These are phyloP conservation scores for Phylloscopus trochilus DNA, from an alignment of 2,113 vertebrate genomes.

Conservation along the genomic window DNA sequence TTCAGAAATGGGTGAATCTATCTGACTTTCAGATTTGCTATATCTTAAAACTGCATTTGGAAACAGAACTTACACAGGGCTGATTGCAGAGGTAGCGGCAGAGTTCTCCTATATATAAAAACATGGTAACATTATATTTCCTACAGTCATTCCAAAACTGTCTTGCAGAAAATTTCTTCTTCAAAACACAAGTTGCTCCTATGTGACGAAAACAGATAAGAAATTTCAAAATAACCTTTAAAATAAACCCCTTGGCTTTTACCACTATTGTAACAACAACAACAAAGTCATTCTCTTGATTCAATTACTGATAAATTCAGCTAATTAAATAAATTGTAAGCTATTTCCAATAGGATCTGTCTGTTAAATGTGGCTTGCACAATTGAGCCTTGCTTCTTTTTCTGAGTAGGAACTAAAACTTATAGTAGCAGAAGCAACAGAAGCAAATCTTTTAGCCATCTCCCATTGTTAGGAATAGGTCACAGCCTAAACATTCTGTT, in stretches of 20 bases:
- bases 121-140: slow-evolving; percentile 78
- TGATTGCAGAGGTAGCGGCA: slow-evolving; percentile 82
- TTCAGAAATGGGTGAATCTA: background rate
- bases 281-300: background rate
- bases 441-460: background rate
- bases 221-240: background rate
- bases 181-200: slow-evolving; percentile 84
- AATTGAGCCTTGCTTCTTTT: background rate
- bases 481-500: background rate
- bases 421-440: background rate
- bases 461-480: background rate
- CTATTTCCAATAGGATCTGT: background rate
- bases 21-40: background rate
- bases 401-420: background rate
- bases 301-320: background rate
- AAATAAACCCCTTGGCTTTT: background rate
- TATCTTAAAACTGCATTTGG: background rate
- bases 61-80: slow-evolving; percentile 65
- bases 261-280: background rate
- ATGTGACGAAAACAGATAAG: background rate
- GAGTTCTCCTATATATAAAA: slow-evolving; percentile 85
- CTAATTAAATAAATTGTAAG: background rate
- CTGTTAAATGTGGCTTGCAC: background rate
- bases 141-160: slow-evolving; percentile 85
- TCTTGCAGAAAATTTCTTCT: slow-evolving; percentile 85